Base-by-base conservation (phyloP, 2,797 vertebrate genomes). In the Sternarchorhynchus goeldii region DNA sequence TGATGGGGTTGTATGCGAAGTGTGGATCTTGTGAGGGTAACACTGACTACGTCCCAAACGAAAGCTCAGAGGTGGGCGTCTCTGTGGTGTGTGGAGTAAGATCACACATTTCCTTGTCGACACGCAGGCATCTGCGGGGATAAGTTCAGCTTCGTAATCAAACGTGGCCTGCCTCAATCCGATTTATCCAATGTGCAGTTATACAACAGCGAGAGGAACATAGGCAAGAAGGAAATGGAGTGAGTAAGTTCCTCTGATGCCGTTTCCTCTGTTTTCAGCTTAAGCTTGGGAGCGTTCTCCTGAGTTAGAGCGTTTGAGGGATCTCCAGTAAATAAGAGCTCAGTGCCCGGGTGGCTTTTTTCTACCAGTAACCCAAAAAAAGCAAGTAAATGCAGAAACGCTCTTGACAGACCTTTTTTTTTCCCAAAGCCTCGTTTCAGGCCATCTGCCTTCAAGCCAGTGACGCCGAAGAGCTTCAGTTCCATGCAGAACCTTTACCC, bases 401-500 rank as follows among this genome's bases (percentile, higher is more conserved):
- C 6, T 25, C 25, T 25, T 67, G 34, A 41, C 41, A 18, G n/a
- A 53, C 17, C 50, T 36, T 36, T 29, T 17, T 59, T 14, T 18
- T 62, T 17, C 67, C 87, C 83, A 64, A 88, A 99, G 97, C 93
- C 93, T 81, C 94, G 93, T 34, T 94, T 95, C 73, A 94, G 97
- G 77, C 95, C 96, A 0, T 97, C 97, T 0, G 95, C 96, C 59
- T 98, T 99, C 89, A 98, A 97, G 88, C 94, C 94, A 0, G 89
- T 94, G 71, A 93, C 91, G 0, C 94, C 95, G 10, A 97, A 97
- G 87, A 96, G 94, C 86, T 96, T 98, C 88, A 93, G 95, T 86
- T 98, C 97, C 83, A 95, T 96, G 95, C 97, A 98, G 86, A 94
- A 96, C 84, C 92, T 99, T 77, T 96, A 95, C 10, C 91, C 92